Evolutionary conservation across 2,888 invertebrate species (phyloP).

Genomic region (Axea sp.): DNA sequence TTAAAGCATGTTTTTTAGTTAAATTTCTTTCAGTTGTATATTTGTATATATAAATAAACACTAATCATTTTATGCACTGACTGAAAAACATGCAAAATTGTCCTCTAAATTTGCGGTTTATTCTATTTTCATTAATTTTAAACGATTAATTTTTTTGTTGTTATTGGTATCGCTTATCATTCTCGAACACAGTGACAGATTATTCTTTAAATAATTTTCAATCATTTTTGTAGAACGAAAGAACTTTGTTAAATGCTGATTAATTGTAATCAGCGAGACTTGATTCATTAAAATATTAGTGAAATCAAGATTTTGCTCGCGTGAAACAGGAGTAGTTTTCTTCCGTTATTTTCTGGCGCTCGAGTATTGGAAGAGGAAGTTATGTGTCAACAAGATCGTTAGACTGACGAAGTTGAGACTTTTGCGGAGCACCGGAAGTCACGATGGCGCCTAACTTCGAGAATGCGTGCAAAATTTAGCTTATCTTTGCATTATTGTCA

Average conservation of each 20-base stretch:
- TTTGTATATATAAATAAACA: too few relatives aligned
- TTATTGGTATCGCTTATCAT: constrained; percentile 25
- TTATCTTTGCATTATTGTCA: constrained; percentile 42
- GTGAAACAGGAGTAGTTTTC: constrained; percentile 64
- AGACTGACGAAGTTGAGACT: constrained; percentile 74
- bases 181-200: constrained; percentile 16
- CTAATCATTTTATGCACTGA: too few relatives aligned
- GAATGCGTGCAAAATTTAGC: constrained; percentile 32
- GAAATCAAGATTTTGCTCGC: constrained; percentile 64
- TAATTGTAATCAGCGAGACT: constrained; percentile 76
- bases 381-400: constrained; percentile 78
- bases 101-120: neutral
- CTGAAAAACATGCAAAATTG: too few relatives aligned
- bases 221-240: constrained; percentile 34
- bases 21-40: too few relatives aligned
- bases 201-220: constrained; percentile 34
- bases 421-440: constrained; percentile 60
- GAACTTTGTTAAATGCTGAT: constrained; percentile 63
- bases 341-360: constrained; percentile 62
- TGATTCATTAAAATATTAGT: constrained; percentile 74
- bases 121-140: constrained; percentile 5
- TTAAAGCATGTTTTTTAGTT: too few relatives aligned
- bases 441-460: constrained; percentile 57
- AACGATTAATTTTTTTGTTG: constrained; percentile 20
- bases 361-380: constrained; percentile 68